Conservation (phyloP, 2,888 invertebrate genomes). For the Aphrophora alni region DNA sequence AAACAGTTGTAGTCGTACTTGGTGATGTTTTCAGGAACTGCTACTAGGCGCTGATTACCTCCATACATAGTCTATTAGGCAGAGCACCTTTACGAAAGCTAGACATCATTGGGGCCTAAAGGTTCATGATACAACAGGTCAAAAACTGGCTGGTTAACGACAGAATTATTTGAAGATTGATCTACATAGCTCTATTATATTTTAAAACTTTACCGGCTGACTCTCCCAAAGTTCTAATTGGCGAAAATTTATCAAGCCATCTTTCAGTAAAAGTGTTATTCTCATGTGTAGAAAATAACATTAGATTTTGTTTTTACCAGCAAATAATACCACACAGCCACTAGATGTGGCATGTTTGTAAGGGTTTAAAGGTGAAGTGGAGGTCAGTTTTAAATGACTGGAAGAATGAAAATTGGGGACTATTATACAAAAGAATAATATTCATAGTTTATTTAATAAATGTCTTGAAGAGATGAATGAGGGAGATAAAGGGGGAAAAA, state of each 20-base stretch:
- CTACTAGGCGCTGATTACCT: neutral
- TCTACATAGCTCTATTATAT: neutral
- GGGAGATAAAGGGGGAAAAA: too few species aligned
- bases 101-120: neutral
- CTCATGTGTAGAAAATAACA: too few species aligned
- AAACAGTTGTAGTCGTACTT: conserved; percentile 15
- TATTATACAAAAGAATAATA: too few species aligned
- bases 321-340: too few species aligned
- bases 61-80: neutral
- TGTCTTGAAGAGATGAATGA: too few species aligned
- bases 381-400: too few species aligned
- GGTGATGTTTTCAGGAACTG: neutral
- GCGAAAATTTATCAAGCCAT: neutral
- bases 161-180: neutral
- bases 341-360: too few species aligned
- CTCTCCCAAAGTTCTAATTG: neutral
- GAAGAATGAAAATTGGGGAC: too few species aligned
- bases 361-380: too few species aligned
- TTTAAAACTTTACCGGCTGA: neutral
- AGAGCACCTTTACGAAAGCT: neutral
- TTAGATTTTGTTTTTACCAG: too few species aligned
- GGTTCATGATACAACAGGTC: neutral
- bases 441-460: too few species aligned
- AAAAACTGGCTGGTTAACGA: neutral
- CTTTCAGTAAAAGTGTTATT: too few species aligned